Evolutionary conservation across 1,140 invertebrate species (phyloP).

Genomic region (Agrypnia vestita): DNA sequence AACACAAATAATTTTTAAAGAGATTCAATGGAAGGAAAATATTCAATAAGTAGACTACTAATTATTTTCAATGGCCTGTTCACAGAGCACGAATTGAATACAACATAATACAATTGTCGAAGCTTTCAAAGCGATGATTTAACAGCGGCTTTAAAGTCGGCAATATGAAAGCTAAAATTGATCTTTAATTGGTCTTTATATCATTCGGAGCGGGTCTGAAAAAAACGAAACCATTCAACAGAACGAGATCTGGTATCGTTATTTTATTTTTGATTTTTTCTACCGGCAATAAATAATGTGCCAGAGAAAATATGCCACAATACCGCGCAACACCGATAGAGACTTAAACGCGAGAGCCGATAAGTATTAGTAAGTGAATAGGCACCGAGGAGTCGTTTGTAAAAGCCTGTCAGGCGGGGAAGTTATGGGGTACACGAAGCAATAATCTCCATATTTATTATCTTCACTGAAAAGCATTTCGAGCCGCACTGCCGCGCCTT

Average conservation of each 20-base stretch:
- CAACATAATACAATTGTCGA: too few relatives aligned
- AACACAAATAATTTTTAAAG: too few relatives aligned
- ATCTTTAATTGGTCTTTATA: slow-evolving; percentile 26
- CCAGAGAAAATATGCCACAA: neutral
- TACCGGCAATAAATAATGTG: neutral
- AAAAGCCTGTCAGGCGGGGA: slow-evolving; percentile 38
- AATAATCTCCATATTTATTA: slow-evolving; percentile 54
- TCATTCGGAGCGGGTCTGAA: neutral
- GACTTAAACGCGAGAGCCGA: slow-evolving; percentile 14
- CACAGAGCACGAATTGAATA: too few relatives aligned
- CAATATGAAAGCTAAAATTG: neutral
- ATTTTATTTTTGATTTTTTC: neutral
- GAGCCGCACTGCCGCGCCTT: slow-evolving; percentile 19
- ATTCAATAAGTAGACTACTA: too few relatives aligned
- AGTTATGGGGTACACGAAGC: slow-evolving; percentile 52
- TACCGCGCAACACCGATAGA: neutral
- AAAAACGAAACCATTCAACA: slow-evolving; percentile 15
- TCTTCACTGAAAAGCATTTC: slow-evolving; percentile 20
- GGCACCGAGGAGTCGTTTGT: slow-evolving; percentile 37
- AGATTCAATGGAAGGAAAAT: too few relatives aligned
- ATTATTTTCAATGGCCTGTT: too few relatives aligned
- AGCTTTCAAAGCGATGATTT: too few relatives aligned
- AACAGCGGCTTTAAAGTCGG: neutral
- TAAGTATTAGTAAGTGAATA: slow-evolving; percentile 44
- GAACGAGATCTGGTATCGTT: slow-evolving; percentile 1